Conservation (phyloP, 2,888 invertebrate species). For the Cantharis flavilabris region DNA sequence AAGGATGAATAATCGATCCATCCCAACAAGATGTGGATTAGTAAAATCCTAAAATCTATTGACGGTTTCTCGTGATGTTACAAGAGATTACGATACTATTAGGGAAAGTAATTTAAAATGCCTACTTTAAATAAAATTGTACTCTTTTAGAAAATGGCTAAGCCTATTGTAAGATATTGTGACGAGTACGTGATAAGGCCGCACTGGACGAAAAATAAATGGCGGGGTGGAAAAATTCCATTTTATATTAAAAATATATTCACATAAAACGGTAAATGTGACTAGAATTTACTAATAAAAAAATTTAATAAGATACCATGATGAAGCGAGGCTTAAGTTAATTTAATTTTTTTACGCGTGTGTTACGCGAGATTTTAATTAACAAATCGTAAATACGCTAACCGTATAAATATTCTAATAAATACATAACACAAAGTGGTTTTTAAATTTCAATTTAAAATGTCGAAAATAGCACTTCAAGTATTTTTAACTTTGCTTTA, state of each 20-base stretch:
- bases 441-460: not conserved
- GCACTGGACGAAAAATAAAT: not conserved
- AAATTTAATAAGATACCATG: not conserved
- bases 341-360: not conserved
- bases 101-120: not conserved
- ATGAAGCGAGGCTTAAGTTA: not conserved
- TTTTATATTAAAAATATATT: not conserved
- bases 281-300: not conserved
- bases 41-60: not conserved
- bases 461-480: not conserved
- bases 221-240: not conserved
- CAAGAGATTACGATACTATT: not conserved
- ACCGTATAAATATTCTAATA: not conserved
- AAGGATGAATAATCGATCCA: not conserved
- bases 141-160: not conserved
- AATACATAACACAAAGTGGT: not conserved
- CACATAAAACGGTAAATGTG: not conserved
- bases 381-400: not conserved
- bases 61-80: not conserved
- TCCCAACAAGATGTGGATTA: not conserved
- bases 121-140: not conserved
- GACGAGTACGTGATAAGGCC: not conserved
- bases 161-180: not conserved
- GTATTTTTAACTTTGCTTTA: not conserved
- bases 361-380: not conserved